Conservation (phyloP, 2,888 invertebrate species). For the Cerastoderma edule region DNA sequence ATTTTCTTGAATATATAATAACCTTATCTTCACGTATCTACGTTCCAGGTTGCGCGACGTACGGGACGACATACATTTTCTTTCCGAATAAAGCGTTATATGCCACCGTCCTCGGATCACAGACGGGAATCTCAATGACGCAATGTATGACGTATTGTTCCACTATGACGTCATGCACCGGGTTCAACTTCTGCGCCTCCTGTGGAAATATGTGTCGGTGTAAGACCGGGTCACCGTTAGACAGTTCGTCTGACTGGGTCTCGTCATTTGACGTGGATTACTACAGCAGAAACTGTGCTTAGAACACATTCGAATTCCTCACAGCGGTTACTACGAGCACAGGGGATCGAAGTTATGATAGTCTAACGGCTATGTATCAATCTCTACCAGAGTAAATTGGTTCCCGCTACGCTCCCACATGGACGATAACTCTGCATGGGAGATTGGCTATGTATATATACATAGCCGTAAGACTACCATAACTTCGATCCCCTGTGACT, state of each 20-base stretch:
- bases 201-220: constrained; percentile 5
- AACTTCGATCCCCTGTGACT: too few relatives aligned
- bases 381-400: too few relatives aligned
- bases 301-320: background rate
- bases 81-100: background rate
- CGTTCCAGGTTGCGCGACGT: constrained; percentile 1
- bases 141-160: constrained; percentile 4
- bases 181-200: background rate
- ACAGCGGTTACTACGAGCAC: too few relatives aligned
- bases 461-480: too few relatives aligned
- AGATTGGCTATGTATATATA: too few relatives aligned
- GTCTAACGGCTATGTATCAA: too few relatives aligned
- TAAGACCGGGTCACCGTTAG: constrained; percentile 4
- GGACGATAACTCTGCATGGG: too few relatives aligned
- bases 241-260: background rate
- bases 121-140: background rate
- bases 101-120: background rate
- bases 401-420: too few relatives aligned
- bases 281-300: constrained; percentile 8
- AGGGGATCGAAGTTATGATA: too few relatives aligned
- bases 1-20: too few relatives aligned
- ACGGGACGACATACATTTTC: constrained; percentile 1
- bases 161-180: background rate
- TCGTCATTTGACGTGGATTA: background rate
- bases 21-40: too few relatives aligned